Percentiles rank a stretch among this genome's conserved stretches.
phyloP scores from a whole-genome alignment of 2,888 invertebrate genomes.

The Stenotaenia linearis region DNA sequence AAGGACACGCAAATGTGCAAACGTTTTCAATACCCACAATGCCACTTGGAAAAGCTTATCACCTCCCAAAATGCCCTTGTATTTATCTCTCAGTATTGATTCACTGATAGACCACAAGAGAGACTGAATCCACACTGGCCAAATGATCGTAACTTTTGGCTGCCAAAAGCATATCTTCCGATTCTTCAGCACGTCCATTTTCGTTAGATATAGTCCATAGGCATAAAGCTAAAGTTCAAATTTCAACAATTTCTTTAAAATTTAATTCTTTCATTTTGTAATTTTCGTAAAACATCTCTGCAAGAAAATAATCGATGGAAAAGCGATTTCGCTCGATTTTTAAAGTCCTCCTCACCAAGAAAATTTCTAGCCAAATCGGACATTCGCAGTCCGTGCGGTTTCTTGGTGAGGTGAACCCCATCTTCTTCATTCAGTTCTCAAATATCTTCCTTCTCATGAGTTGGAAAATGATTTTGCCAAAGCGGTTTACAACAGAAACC shows the following conservation, averaged over 20 bases:
- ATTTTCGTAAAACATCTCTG: too few species aligned
- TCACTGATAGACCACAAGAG: conserved; percentile 11
- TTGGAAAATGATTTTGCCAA: conserved; percentile 23
- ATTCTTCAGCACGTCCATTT: conserved; percentile 11
- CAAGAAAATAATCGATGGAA: too few species aligned
- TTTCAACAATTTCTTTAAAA: too few species aligned
- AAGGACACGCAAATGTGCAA: not conserved
- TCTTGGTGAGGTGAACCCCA: conserved; percentile 8
- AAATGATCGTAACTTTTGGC: not conserved
- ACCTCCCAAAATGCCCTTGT: not conserved
- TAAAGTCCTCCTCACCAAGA: not conserved
- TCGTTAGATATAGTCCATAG: not conserved
- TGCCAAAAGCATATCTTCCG: not conserved
- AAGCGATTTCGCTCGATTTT: not conserved
- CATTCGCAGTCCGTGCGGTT: not conserved
- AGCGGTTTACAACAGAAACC: conserved; percentile 24
- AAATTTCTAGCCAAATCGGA: not conserved
- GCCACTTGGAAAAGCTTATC: conserved; percentile 11
- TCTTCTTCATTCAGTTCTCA: not conserved
- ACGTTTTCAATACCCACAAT: conserved; percentile 26
- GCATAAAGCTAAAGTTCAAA: too few species aligned
- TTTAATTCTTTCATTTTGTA: too few species aligned
- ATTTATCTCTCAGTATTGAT: not conserved
- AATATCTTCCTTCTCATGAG: conserved; percentile 8
- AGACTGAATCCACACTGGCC: not conserved